Evolutionary conservation across 2,888 invertebrate genomes (phyloP).

Genomic region (Leptinotarsa peninsularis): DNA sequence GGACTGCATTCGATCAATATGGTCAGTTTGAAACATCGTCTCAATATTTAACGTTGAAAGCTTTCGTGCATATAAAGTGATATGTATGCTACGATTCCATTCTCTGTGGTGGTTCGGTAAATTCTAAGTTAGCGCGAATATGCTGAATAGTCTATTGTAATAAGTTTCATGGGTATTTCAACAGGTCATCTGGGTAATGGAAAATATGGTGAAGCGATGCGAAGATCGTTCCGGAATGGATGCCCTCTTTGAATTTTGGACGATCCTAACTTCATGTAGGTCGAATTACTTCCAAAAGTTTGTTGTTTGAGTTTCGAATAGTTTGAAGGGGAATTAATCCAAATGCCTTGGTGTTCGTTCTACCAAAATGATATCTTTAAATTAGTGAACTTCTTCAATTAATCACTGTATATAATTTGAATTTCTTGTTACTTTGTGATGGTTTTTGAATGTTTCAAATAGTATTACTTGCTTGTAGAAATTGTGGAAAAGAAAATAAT

Average conservation of each 20-base stretch:
- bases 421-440: too few species aligned
- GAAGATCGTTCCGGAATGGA: neutral
- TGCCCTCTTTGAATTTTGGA: neutral
- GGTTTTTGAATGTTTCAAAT: too few species aligned
- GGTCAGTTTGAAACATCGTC: slow-evolving; percentile 8
- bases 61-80: slow-evolving; percentile 13
- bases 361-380: neutral
- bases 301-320: neutral
- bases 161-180: slow-evolving; percentile 19
- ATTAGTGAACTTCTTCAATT: too few species aligned
- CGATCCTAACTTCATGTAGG: neutral
- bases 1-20: neutral
- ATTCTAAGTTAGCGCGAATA: slow-evolving; percentile 14
- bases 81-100: slow-evolving; percentile 20
- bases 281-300: slow-evolving; percentile 7
- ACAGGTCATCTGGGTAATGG: slow-evolving; percentile 14
- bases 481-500: too few species aligned
- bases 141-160: slow-evolving; percentile 17
- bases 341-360: neutral
- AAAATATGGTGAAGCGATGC: slow-evolving; percentile 5
- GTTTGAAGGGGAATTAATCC: neutral
- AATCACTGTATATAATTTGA: too few species aligned
- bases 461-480: too few species aligned
- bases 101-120: slow-evolving; percentile 5
- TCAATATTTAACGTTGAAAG: slow-evolving; percentile 13